phyloP scores from a whole-genome alignment of 2,113 vertebrate genomes.

The Haemorhous mexicanus region DNA sequence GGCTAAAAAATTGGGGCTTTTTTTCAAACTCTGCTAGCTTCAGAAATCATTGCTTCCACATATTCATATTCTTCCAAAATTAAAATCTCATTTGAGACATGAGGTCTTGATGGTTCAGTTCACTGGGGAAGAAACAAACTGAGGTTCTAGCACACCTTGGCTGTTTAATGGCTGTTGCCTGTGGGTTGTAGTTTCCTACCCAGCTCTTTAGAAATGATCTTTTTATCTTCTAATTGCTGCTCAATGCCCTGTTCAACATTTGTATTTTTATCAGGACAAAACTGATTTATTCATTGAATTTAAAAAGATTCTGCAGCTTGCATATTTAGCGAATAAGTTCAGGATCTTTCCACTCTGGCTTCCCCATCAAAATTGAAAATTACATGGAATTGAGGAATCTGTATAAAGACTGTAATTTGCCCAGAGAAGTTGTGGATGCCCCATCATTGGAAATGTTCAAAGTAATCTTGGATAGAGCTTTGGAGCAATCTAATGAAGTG shows the following conservation, averaged over 20 bases:
- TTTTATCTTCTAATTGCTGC: neutral
- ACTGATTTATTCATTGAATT: neutral
- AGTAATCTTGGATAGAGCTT: fast-evolving
- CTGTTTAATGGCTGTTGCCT: neutral
- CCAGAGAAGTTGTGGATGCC: neutral
- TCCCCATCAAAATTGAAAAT: neutral
- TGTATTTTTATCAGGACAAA: neutral
- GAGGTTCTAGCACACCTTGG: neutral
- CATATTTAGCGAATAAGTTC: neutral
- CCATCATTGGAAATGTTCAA: neutral
- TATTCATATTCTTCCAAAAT: neutral
- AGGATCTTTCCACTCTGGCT: neutral
- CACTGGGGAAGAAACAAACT: neutral
- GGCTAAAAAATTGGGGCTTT: fast-evolving
- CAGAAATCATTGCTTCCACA: neutral
- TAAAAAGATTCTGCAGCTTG: neutral
- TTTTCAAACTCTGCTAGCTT: neutral
- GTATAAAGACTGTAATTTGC: neutral
- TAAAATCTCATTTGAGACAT: neutral
- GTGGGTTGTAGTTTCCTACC: neutral
- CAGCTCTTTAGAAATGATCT: neutral
- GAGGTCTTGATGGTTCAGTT: neutral
- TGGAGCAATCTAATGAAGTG: neutral
- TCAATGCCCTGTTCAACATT: neutral
- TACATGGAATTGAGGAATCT: neutral